Evolutionary conservation across 2,888 invertebrate genomes (phyloP).

Genomic region (Tenodera sinensis): DNA sequence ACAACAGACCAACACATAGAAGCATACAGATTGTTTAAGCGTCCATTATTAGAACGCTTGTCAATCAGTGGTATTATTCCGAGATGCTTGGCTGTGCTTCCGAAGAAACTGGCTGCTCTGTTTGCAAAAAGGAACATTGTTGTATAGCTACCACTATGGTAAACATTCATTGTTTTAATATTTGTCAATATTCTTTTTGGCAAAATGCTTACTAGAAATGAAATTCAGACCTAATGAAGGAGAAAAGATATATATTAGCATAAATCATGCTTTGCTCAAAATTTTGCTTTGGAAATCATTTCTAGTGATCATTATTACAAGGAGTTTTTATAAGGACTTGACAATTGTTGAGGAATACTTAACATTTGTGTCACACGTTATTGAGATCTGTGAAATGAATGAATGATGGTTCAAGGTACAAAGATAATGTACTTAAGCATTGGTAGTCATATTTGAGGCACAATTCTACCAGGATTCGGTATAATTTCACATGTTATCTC

Average conservation of each 20-base stretch:
- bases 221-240: background rate
- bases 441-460: too few relatives aligned
- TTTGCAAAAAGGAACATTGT: background rate
- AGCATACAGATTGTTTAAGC: constrained; percentile 58
- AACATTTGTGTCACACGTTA: background rate
- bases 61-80: background rate
- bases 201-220: background rate
- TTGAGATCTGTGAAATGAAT: background rate
- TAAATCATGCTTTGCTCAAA: background rate
- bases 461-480: too few relatives aligned
- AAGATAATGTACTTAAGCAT: too few relatives aligned
- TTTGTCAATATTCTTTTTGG: background rate
- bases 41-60: constrained; percentile 46
- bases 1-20: constrained; percentile 61
- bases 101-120: background rate
- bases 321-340: background rate
- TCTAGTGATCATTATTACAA: background rate
- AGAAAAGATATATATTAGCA: background rate
- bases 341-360: background rate
- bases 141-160: background rate
- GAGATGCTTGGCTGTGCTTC: background rate
- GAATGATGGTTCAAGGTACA: background rate
- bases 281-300: background rate
- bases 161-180: background rate
- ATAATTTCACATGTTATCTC: too few relatives aligned